Percentiles rank a stretch among this genome's conserved stretches.
Conservation (phyloP, 2,113 vertebrate genomes). For the Gymnarchus niloticus region DNA sequence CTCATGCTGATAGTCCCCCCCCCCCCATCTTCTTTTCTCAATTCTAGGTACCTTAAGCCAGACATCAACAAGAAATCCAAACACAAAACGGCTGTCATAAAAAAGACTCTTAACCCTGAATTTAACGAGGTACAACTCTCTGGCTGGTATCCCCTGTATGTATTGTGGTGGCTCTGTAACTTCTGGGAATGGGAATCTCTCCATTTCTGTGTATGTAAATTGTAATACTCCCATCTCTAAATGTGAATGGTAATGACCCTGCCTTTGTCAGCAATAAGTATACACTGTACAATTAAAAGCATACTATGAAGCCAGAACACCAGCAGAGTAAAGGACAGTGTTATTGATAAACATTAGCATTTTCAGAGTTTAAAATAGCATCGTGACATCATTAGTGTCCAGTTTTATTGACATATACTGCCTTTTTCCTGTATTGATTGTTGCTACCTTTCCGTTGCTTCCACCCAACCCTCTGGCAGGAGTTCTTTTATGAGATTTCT, state of each 20-base stretch:
- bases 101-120: slow-evolving; percentile 86
- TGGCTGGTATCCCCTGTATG: not conserved
- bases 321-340: not conserved
- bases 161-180: too few relatives aligned
- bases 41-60: slow-evolving; percentile 77
- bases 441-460: not conserved
- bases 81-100: slow-evolving; percentile 81
- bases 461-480: slow-evolving; percentile 48
- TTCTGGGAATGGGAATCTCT: slow-evolving; percentile 28
- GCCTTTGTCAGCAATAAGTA: not conserved
- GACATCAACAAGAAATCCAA: slow-evolving; percentile 85
- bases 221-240: not conserved
- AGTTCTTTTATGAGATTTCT: slow-evolving; percentile 82
- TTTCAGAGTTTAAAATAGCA: not conserved
- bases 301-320: not conserved
- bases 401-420: not conserved
- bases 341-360: not conserved
- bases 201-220: not conserved
- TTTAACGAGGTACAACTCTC: slow-evolving; percentile 75
- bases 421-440: not conserved
- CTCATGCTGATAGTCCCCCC: not conserved
- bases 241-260: not conserved
- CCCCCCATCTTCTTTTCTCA: not conserved
- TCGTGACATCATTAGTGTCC: not conserved
- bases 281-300: not conserved